These are phyloP conservation scores for Globodera rostochiensis DNA, from an alignment of 1,140 invertebrate species.

Conservation along the genomic window DNA sequence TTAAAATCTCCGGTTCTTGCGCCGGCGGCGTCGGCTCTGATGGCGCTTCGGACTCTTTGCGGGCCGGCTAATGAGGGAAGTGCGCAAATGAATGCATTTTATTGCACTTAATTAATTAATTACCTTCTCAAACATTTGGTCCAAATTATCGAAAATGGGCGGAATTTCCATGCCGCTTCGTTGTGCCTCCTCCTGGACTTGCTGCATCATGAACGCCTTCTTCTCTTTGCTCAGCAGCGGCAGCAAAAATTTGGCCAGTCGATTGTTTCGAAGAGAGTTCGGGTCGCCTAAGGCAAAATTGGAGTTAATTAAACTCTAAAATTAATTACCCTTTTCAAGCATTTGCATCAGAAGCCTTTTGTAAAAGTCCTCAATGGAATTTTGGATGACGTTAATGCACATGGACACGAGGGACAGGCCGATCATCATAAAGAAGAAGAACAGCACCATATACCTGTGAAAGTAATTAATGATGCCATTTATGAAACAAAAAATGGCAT, in stretches of 20 bases:
- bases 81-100: neutral
- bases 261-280: conserved; percentile 53
- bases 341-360: conserved; percentile 61
- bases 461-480: neutral
- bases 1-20: neutral
- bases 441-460: conserved; percentile 59
- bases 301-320: neutral
- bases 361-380: conserved; percentile 62
- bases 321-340: conserved; percentile 40
- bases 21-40: neutral
- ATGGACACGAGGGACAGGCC: conserved; percentile 63
- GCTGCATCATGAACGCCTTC: conserved; percentile 41
- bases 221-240: conserved; percentile 35
- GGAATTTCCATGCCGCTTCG: conserved; percentile 53
- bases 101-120: neutral
- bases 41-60: neutral
- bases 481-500: neutral
- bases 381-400: conserved; percentile 64
- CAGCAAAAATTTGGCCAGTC: conserved; percentile 54
- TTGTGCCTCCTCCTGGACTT: conserved; percentile 54
- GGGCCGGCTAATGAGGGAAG: neutral
- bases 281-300: conserved; percentile 48
- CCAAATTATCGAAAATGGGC: conserved; percentile 39
- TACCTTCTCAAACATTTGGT: conserved; percentile 14
- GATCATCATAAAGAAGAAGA: conserved; percentile 63